Conservation (phyloP, 1,140 invertebrate genomes). For the Lordiphosa stackelbergi region DNA sequence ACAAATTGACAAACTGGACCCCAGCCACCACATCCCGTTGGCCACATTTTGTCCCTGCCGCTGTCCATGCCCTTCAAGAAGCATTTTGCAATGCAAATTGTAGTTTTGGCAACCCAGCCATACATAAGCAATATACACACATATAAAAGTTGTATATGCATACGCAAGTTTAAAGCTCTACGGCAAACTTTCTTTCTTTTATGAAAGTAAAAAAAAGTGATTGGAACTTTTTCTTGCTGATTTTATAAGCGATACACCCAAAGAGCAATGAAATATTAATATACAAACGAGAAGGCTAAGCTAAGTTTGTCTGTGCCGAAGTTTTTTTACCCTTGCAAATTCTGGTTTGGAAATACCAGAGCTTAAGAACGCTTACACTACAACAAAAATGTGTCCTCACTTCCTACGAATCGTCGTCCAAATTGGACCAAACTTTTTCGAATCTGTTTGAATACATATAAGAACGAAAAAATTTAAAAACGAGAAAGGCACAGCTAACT, state of each 20-base stretch:
- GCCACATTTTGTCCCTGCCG: not conserved
- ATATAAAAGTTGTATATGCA: slow-evolving; percentile 1
- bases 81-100: slow-evolving; percentile 66
- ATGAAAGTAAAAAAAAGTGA: slow-evolving; percentile 70
- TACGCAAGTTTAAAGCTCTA: slow-evolving; percentile 21
- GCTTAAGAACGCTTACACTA: too few relatives aligned
- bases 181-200: slow-evolving; percentile 60
- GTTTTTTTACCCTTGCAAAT: too few relatives aligned
- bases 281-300: too few relatives aligned
- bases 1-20: slow-evolving; percentile 25
- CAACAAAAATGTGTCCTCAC: too few relatives aligned
- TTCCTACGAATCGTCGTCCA: too few relatives aligned
- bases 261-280: slow-evolving; percentile 53
- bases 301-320: too few relatives aligned
- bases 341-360: too few relatives aligned
- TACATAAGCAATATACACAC: slow-evolving; percentile 24
- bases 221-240: slow-evolving; percentile 60
- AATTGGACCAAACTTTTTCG: too few relatives aligned
- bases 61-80: slow-evolving; percentile 19
- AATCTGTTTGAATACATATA: too few relatives aligned
- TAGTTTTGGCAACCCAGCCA: slow-evolving; percentile 40
- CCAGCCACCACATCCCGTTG: slow-evolving; percentile 3
- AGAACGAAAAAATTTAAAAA: too few relatives aligned
- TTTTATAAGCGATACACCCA: slow-evolving; percentile 49
- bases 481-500: too few relatives aligned